Conservation (phyloP, 1,140 invertebrate species). For the Drosophila bipectinata region DNA sequence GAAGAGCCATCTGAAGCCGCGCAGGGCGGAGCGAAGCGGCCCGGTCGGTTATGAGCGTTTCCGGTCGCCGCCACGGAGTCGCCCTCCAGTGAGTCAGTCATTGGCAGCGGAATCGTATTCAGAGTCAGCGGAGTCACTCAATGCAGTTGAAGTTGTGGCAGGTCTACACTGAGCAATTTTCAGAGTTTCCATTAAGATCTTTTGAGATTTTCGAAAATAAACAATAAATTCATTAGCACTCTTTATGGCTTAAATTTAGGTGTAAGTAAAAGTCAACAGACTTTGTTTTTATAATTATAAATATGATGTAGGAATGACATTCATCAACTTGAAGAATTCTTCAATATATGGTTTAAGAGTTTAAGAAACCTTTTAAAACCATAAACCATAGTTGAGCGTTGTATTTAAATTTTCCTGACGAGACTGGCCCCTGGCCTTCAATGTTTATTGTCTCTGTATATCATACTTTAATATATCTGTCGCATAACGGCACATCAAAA, state of each 20-base stretch:
- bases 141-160: constrained; percentile 53
- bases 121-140: constrained; percentile 35
- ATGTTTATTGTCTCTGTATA: no score
- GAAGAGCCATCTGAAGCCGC: constrained; percentile 10
- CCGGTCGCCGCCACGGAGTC: constrained; percentile 50
- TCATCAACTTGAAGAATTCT: no score
- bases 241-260: neutral
- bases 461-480: no score
- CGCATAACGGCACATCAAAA: no score
- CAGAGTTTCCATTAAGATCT: neutral
- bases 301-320: neutral
- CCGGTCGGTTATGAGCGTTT: constrained; percentile 70
- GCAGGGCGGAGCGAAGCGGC: neutral
- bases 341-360: no score
- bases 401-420: no score
- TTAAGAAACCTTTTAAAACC: no score
- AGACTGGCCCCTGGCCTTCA: no score
- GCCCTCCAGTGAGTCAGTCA: constrained; percentile 65
- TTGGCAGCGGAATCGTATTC: constrained; percentile 21
- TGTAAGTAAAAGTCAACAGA: neutral
- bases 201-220: neutral
- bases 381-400: no score
- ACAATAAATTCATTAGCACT: neutral
- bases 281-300: neutral
- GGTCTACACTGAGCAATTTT: constrained; percentile 21